Base-by-base conservation (phyloP, 2,888 invertebrate genomes). In the Tachina lurida region DNA sequence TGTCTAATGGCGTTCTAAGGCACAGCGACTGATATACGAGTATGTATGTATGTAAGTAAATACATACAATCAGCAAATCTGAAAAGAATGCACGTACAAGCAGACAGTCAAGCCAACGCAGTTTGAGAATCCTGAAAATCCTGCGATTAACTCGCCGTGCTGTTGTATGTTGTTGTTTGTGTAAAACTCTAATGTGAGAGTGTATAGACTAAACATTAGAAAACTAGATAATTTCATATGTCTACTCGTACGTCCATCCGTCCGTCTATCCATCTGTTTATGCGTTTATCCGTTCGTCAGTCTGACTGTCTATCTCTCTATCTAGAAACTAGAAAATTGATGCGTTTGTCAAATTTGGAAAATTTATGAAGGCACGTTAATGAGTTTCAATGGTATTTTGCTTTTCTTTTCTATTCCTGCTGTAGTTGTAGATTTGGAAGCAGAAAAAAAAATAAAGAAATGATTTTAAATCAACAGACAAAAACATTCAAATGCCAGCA, bases 361-460 rank as follows among this genome's bases (percentile, higher is more conserved):
- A 84, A 84, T 84, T 77, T 84, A 84, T 84, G 84, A 77, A 81
- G 80, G 81, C 81, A 84, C 73, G 47, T 68, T 84, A 84, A 84
- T 84, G 84, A 84, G 84, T 80, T 76, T 84, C 52, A 62, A 79
- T 71, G 45, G 54, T 62, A 10, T 67, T 80, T 65, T 12, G 5
- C 13, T 54, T 56, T 22, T 68, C 41, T n/a, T n/a, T n/a, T 19
- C 19, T 47, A n/a, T 43, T 22, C 63, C 56, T 60, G 62, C 41
- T 49, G 19, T 62, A 60, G 45, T 65, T 45, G 22, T 45, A 12
- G 31, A 77, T 58, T 47, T 19, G 3, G 15, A 49, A 13, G 9
- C 41, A 15, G 8, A 62, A 62, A 22, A 10, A 13, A 56, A 19
- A 13, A 56, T 13, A 56, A 17, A n/a, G 17, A 62, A n/a, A 17